phyloP scores from a whole-genome alignment of 1,140 invertebrate species.

The Glomeris maerens region DNA sequence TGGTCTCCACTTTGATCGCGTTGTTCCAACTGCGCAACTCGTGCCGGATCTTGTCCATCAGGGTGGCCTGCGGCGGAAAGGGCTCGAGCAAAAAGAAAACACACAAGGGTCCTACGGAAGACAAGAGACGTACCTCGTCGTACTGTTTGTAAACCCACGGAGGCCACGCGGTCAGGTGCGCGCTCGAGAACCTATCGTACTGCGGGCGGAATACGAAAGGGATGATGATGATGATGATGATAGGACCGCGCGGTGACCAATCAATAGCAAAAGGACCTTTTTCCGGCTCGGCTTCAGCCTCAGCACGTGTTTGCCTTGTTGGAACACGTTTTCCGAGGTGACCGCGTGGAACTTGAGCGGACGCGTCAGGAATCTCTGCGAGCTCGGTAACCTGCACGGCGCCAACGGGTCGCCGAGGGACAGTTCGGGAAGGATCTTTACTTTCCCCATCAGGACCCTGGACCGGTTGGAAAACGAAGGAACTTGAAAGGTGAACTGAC shows the following conservation, averaged over 20 bases:
- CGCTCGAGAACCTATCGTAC: slow-evolving; percentile 22
- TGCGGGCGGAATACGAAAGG: slow-evolving; percentile 9
- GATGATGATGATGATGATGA: not conserved
- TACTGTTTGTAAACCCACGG: slow-evolving; percentile 52
- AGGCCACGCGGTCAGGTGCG: slow-evolving; percentile 35
- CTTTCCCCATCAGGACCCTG: slow-evolving; percentile 37
- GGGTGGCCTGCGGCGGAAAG: slow-evolving; percentile 21
- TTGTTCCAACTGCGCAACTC: slow-evolving; percentile 32
- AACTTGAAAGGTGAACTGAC: too few species aligned
- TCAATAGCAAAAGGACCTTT: slow-evolving; percentile 1
- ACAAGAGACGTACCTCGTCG: slow-evolving; percentile 36
- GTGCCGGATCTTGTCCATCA: slow-evolving; percentile 25
- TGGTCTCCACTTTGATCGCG: slow-evolving; percentile 15
- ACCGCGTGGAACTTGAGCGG: not conserved
- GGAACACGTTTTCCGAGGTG: not conserved
- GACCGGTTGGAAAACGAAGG: slow-evolving; percentile 10
- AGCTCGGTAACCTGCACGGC: slow-evolving; percentile 30
- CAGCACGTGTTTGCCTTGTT: not conserved
- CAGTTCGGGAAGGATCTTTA: slow-evolving; percentile 50
- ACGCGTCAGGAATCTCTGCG: slow-evolving; percentile 24
- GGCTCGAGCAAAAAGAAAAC: slow-evolving; percentile 2
- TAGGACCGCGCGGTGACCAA: too few species aligned
- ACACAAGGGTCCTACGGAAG: not conserved
- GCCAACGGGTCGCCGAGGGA: slow-evolving; percentile 35
- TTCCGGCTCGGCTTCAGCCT: not conserved